A percentile compares a stretch with the other conserved stretches of the same genome.
Evolutionary conservation across 2,888 invertebrate species (phyloP).

Genomic region (Hyppa rectilinea): DNA sequence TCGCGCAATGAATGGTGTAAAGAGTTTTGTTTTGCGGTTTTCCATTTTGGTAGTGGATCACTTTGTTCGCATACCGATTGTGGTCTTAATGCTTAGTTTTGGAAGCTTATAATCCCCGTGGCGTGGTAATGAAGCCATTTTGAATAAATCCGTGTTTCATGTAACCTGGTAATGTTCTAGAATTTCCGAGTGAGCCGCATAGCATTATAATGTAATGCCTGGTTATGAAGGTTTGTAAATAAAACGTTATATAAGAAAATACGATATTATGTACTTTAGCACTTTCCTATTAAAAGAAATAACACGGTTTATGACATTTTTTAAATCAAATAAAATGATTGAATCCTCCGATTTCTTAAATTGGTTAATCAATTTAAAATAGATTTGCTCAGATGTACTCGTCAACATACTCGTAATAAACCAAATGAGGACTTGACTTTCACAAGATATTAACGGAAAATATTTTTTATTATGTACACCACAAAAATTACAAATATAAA

Average conservation of each 20-base stretch:
- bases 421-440: too few relatives aligned
- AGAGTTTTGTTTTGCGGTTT: conserved; percentile 26
- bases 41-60: conserved; percentile 36
- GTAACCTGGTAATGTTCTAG: conserved; percentile 45
- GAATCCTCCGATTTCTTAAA: background rate
- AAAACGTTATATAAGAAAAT: background rate
- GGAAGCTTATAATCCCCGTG: conserved; percentile 66
- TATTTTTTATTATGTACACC: too few relatives aligned
- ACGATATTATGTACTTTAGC: background rate
- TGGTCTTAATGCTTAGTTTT: conserved; percentile 64
- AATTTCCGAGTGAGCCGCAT: conserved; percentile 45
- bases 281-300: too few relatives aligned
- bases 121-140: conserved; percentile 68
- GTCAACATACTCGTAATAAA: too few relatives aligned
- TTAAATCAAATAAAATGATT: background rate
- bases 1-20: conserved; percentile 37
- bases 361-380: too few relatives aligned
- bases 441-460: too few relatives aligned
- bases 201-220: conserved; percentile 36
- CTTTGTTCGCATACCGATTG: conserved; percentile 50
- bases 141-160: conserved; percentile 62
- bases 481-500: too few relatives aligned
- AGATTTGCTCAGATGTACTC: too few relatives aligned
- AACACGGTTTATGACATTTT: background rate
- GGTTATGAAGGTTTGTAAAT: conserved; percentile 25